Evolutionary conservation across 2,113 vertebrate species (phyloP), one percentile per base, ranked within the genome.

Genomic region (Malurus melanocephalus): DNA sequence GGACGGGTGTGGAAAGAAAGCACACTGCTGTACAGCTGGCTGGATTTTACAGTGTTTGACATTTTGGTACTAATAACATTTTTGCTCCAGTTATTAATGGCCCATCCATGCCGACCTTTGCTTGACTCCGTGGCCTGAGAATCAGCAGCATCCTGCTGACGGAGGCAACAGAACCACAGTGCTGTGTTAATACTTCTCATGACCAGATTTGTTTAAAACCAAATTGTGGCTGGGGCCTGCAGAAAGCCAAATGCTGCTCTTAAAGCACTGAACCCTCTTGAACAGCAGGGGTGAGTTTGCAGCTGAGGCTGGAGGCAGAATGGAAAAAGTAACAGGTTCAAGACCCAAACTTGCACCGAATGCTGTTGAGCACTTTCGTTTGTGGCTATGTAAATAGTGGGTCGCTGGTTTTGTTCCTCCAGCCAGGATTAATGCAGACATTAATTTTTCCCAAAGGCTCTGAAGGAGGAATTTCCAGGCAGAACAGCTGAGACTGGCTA

Each of bases 41-140:
- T 65, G 79, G 49, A 61, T 87, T 89, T 53, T 35, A 48, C 10
- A 2, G 22, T 73, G 79, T 66, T 94, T 89, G 75, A 80, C 69
- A 51, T 90, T 83, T 87, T 60, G 57, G 28, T 30, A 52, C 45
- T 67, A 49, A 83, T 78, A 45, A 1, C 51, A 27, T 65, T 94
- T 87, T 93, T 73, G n/a, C 60, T 78, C 49, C 56, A 10, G 43
- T 92, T 90, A 82, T 85, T 85, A 68, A 91, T 33, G 88, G 80
- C 51, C 64, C 64, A 38, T 75, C 62, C 76, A 43, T 0, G 0
- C 48, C 0, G 10, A 64, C 84, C 86, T 73, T 78, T 51, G 35
- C 87, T 60, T 83, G 86, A 64, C 56, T 75, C 61, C 0, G 0
- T n/a, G 59, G 78, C 75, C 45, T 13, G 16, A 5, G 20, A 49